Conservation (phyloP, 2,797 vertebrate species). For the Schizopygopsis pylzovi region DNA sequence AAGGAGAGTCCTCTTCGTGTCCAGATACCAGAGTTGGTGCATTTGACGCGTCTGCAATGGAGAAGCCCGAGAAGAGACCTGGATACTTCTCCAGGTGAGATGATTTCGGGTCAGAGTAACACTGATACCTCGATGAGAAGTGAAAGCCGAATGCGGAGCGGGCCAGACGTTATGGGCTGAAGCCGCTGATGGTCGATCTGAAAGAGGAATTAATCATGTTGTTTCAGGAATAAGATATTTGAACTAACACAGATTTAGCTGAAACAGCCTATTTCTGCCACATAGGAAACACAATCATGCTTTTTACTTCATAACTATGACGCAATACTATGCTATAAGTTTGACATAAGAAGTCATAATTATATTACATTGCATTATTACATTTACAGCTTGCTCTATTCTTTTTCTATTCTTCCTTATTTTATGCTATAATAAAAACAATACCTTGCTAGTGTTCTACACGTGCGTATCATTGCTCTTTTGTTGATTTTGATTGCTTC, state of each 20-base stretch:
- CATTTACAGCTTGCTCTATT: too few species aligned
- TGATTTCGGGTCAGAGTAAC: conserved; percentile 37
- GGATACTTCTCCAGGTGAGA: conserved; percentile 82
- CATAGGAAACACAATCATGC: neutral
- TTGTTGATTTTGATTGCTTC: too few species aligned
- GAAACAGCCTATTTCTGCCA: neutral
- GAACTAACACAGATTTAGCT: neutral
- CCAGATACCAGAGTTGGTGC: neutral
- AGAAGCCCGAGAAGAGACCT: conserved; percentile 79
- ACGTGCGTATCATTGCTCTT: too few species aligned
- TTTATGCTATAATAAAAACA: too few species aligned
- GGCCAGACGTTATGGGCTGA: too few species aligned
- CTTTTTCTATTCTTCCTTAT: too few species aligned
- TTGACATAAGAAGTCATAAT: too few species aligned
- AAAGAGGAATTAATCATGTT: neutral
- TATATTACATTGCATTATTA: neutral
- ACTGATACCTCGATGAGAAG: conserved; percentile 37
- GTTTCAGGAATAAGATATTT: too few species aligned
- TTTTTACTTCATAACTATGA: too few species aligned
- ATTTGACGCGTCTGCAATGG: conserved; percentile 64
- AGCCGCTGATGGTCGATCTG: neutral
- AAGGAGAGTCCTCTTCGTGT: neutral
- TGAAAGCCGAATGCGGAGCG: conserved; percentile 43
- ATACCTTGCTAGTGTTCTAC: too few species aligned
- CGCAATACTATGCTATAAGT: too few species aligned